Evolutionary conservation across 2,888 invertebrate genomes (phyloP), one percentile per base, ranked within the genome.

Genomic region (Kryphioiulus occultus): DNA sequence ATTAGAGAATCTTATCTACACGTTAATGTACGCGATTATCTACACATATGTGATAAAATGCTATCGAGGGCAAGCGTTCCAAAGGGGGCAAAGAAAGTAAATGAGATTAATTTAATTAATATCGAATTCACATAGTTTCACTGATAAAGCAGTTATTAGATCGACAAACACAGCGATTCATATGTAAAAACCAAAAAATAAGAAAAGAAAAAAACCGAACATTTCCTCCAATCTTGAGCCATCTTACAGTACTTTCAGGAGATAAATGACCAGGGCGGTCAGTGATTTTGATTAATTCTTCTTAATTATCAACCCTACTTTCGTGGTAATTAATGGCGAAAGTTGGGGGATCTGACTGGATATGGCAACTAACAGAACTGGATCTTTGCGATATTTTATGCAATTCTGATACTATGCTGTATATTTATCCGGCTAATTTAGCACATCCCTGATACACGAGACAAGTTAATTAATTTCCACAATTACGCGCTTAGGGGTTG

Each of bases 381-480:
- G 10, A 68, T 68, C 68, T 0, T 47, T 12, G 68, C 26, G 68
- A n/a, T n/a, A 26, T 68, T 68, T 26, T 68, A 17, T 26, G 68
- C 15, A 68, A 26, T 68, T 68, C 68, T 10, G 22, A 9, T 12
- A 12, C 68, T 26, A 2, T n/a, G n/a, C 68, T 68, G 26, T 68
- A 68, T 68, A 68, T n/a, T 68, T 68, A 68, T 68, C 68, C 68
- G 22, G 68, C 26, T 26, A 26, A 68, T 68, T 68, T 68, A 26
- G n/a, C 68, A 26, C 68, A 68, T 26, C 22, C 68, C 26, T 26
- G 68, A 68, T 68, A 68, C 26, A 68, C 68, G 26, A 68, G 68
- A 68, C 68, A 68, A 22, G 68, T 68, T 26, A 68, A 68, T 68
- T 68, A 26, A 26, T 26, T 68, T 68, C 7, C 68, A 26, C 68